A percentile compares a stretch with the other conserved stretches of the same genome.
Evolutionary conservation across 2,888 invertebrate genomes (phyloP).

Genomic region (Saturnia pavonia): DNA sequence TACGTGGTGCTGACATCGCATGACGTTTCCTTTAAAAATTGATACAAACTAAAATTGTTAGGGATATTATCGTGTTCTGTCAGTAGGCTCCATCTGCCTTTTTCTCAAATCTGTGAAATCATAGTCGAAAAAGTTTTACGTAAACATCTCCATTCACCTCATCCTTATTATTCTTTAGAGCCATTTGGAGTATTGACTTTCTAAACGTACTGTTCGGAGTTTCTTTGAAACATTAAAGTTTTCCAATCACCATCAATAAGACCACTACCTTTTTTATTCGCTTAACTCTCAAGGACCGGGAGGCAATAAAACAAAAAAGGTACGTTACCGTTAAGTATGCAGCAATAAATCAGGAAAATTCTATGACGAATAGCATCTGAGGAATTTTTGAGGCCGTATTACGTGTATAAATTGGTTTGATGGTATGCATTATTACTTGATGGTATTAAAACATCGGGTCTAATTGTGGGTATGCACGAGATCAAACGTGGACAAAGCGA

Average conservation of each 20-base stretch:
- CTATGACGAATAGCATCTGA: conserved; percentile 51
- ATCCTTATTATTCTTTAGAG: neutral
- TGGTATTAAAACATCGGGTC: conserved; percentile 9
- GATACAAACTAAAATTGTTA: too few relatives aligned
- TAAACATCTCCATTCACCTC: neutral
- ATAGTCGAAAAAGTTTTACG: neutral
- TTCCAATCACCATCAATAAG: conserved; percentile 45
- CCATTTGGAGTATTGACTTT: conserved; percentile 29
- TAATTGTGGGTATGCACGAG: conserved; percentile 17
- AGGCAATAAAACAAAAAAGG: conserved; percentile 46
- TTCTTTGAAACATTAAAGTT: conserved; percentile 39
- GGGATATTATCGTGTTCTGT: too few relatives aligned
- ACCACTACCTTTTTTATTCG: conserved; percentile 29
- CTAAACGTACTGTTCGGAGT: conserved; percentile 28
- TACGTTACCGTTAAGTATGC: conserved; percentile 41
- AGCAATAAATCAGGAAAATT: conserved; percentile 49
- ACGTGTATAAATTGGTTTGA: conserved; percentile 11
- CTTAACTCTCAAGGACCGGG: conserved; percentile 25
- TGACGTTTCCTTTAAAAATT: too few relatives aligned
- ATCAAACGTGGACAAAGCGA: conserved; percentile 27
- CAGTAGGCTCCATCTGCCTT: too few relatives aligned
- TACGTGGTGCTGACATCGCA: too few relatives aligned
- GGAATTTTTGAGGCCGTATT: conserved; percentile 37
- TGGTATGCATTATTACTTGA: conserved; percentile 11
- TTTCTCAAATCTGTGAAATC: too few relatives aligned